phyloP scores from a whole-genome alignment of 2,113 vertebrate species.

The Oceanodroma tethys region DNA sequence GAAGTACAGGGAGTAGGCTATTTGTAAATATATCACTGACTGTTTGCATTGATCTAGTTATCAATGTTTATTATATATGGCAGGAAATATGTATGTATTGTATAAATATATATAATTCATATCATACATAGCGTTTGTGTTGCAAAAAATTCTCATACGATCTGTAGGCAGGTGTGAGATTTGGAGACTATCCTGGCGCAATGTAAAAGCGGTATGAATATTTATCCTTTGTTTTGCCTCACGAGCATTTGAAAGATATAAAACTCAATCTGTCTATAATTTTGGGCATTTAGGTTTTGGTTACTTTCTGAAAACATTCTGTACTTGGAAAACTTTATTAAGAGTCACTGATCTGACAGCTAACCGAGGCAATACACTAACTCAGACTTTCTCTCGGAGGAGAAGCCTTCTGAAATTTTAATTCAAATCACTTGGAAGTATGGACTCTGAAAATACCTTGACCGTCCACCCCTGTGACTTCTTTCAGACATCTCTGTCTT shows the following conservation, averaged over 20 bases:
- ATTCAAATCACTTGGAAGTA: background rate
- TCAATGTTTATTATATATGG: background rate
- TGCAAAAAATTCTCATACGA: background rate
- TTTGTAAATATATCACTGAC: background rate
- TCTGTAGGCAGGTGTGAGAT: background rate
- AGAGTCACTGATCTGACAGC: background rate
- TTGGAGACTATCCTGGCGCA: background rate
- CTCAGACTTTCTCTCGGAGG: background rate
- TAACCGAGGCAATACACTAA: background rate
- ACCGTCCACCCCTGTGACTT: background rate
- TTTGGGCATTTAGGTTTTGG: background rate
- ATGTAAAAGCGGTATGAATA: background rate
- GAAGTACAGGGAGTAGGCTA: background rate
- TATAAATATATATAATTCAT: background rate
- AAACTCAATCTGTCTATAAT: background rate
- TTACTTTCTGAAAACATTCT: background rate
- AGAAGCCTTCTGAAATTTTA: background rate
- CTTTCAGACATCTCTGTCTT: background rate
- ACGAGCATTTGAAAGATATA: background rate
- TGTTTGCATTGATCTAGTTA: background rate
- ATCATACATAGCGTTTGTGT: background rate
- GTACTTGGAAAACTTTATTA: background rate
- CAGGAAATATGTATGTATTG: background rate
- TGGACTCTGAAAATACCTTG: background rate
- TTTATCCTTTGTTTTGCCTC: background rate